Evolutionary conservation across 2,797 vertebrate species (phyloP).

Genomic region (Lemur catta): DNA sequence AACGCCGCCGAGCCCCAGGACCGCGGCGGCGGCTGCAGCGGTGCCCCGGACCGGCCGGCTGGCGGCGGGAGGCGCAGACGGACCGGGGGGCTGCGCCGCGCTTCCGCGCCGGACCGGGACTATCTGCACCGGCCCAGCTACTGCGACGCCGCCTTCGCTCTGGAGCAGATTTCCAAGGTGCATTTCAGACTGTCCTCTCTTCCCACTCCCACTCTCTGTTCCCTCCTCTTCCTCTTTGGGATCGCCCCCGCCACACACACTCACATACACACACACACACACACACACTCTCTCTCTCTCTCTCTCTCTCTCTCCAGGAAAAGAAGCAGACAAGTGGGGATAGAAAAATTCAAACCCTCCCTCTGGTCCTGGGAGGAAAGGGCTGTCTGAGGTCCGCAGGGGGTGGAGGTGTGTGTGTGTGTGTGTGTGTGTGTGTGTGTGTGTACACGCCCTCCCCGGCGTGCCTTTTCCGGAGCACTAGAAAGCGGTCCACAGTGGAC

Average conservation of each 20-base stretch:
- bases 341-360: slow-evolving; percentile 73
- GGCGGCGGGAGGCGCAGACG: slow-evolving; percentile 79
- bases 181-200: slow-evolving; percentile 78
- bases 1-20: slow-evolving; percentile 91
- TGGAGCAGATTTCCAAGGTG: slow-evolving; percentile 98
- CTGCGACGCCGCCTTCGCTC: slow-evolving; percentile 96
- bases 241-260: background rate
- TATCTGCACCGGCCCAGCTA: slow-evolving; percentile 98
- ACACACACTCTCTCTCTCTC: too few relatives aligned
- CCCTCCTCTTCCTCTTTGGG: slow-evolving; percentile 71
- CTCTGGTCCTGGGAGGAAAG: slow-evolving; percentile 61
- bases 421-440: slow-evolving; percentile 64
- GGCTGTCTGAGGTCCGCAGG: slow-evolving; percentile 70
- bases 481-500: slow-evolving; percentile 55
- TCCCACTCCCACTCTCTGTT: slow-evolving; percentile 70
- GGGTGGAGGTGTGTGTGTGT: slow-evolving; percentile 62
- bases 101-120: slow-evolving; percentile 90
- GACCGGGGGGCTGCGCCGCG: slow-evolving; percentile 74
- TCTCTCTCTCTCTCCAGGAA: background rate
- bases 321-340: slow-evolving; percentile 61
- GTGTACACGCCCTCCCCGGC: slow-evolving; percentile 19
- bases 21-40: slow-evolving; percentile 66
- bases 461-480: slow-evolving; percentile 65
- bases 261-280: background rate
- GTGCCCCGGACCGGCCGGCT: slow-evolving; percentile 82